These are phyloP conservation scores for Falco columbarius DNA, from an alignment of 2,797 vertebrate species.

Conservation along the genomic window DNA sequence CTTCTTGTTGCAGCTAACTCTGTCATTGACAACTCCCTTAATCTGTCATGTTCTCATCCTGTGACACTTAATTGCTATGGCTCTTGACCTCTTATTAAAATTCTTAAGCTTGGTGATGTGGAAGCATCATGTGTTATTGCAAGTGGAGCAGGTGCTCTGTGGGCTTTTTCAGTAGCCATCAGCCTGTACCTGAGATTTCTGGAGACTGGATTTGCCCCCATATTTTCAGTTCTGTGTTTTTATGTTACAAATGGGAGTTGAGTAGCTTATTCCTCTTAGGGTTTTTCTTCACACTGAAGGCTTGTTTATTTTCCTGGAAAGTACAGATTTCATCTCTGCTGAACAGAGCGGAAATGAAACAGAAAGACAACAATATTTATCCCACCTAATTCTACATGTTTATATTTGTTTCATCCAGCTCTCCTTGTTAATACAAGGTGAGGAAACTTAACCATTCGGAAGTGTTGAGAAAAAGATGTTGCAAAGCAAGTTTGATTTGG, in stretches of 20 bases:
- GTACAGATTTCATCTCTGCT: neutral
- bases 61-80: slow-evolving; percentile 16
- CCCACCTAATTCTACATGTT: neutral
- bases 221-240: neutral
- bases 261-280: neutral
- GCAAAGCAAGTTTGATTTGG: neutral
- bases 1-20: neutral
- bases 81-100: slow-evolving; percentile 10
- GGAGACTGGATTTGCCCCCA: neutral
- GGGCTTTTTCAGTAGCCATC: neutral
- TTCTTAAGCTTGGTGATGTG: neutral
- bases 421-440: neutral
- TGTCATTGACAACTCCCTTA: slow-evolving; percentile 12
- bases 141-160: neutral
- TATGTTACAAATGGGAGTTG: neutral
- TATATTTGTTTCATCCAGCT: neutral
- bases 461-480: neutral
- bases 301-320: neutral
- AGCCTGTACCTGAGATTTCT: neutral
- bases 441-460: neutral
- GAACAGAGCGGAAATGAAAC: neutral
- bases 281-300: neutral
- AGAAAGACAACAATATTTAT: neutral
- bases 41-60: neutral
- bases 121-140: neutral